Percentiles rank a stretch among this genome's conserved stretches.
Conservation (phyloP, 2,797 vertebrate species). For the Smutsia gigantea region DNA sequence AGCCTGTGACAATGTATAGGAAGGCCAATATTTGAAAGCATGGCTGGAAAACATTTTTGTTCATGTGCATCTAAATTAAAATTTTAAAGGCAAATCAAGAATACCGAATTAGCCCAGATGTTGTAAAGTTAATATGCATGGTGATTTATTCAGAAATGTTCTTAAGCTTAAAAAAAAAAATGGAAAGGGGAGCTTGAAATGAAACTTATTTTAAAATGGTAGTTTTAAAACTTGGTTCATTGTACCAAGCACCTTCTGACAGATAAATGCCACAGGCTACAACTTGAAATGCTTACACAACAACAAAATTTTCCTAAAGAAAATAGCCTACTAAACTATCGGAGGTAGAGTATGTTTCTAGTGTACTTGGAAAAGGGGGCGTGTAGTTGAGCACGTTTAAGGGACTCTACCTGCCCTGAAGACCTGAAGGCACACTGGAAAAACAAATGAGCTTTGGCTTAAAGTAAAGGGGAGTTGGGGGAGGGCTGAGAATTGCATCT, state of each 20-base stretch:
- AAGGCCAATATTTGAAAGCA: slow-evolving; percentile 66
- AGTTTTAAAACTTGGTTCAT: slow-evolving; percentile 71
- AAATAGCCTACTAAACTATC: slow-evolving; percentile 76
- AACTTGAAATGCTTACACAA: slow-evolving; percentile 74
- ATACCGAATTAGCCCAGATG: slow-evolving; percentile 83
- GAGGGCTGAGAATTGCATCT: background rate
- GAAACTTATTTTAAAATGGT: slow-evolving; percentile 72
- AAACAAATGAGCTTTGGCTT: slow-evolving; percentile 56
- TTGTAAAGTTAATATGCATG: slow-evolving; percentile 81
- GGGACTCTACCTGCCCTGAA: slow-evolving; percentile 61
- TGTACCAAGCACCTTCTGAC: slow-evolving; percentile 71
- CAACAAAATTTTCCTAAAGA: slow-evolving; percentile 63
- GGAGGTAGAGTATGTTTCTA: slow-evolving; percentile 59
- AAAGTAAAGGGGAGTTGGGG: background rate
- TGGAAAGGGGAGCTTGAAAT: slow-evolving; percentile 56
- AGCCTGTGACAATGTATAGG: background rate
- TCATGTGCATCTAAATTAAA: slow-evolving; percentile 78
- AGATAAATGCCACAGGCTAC: slow-evolving; percentile 77
- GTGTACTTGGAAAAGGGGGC: background rate
- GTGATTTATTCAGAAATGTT: slow-evolving; percentile 74
- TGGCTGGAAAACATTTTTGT: slow-evolving; percentile 71
- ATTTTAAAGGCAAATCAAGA: slow-evolving; percentile 83
- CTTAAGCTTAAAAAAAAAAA: background rate
- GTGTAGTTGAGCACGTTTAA: slow-evolving; percentile 4
- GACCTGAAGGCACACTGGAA: slow-evolving; percentile 44